Evolutionary conservation across 1,140 invertebrate species (phyloP), one percentile per base, ranked within the genome.

Genomic region (Pachyrhynchus sulphureomaculatus): DNA sequence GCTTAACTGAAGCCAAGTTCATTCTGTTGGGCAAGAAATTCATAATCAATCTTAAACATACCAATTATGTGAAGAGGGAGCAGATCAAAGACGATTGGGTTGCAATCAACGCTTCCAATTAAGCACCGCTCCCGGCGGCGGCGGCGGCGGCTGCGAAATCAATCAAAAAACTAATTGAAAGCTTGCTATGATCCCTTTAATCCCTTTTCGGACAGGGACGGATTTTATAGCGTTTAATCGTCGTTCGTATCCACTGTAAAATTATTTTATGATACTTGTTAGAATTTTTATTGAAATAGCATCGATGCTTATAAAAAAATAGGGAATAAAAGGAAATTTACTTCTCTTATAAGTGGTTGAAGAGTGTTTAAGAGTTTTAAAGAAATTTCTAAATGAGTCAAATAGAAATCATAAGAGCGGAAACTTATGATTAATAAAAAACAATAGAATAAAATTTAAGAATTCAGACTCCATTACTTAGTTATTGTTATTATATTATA

Each of bases 151-250:
- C 68, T 69, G 66, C 70, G 67, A 73, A 74, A 73, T 75, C 71
- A 72, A 75, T 75, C 70, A 75, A 75, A 74, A 74, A 75, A 72
- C 73, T 75, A 75, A 75, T 75, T 75, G 70, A 75, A 75, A 75
- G 66, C 68, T 68, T 68, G 65, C 67, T 65, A 69, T 68, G 69
- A 71, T 65, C 69, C 69, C 64, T 64, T 49, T 64, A 71, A 70
- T 72, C 68, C 66, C 64, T 67, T 64, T 65, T 48, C 49, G 42
- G 33, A 17, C 56, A 65, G 51, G 44, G 49, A 53, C 42, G 62
- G 21, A 61, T 48, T 37, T 39, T 36, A 33, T 33, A 49, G 12
- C 26, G 3, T 13, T 21, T 23, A 47, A 13, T 8, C 15, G 15
- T 39, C 6, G 5, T 32, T 12, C 5, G 5, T 6, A 32, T 5